These are phyloP conservation scores for Psittacula cyanocephala DNA, from an alignment of 2,113 vertebrate species.

Conservation along the genomic window DNA sequence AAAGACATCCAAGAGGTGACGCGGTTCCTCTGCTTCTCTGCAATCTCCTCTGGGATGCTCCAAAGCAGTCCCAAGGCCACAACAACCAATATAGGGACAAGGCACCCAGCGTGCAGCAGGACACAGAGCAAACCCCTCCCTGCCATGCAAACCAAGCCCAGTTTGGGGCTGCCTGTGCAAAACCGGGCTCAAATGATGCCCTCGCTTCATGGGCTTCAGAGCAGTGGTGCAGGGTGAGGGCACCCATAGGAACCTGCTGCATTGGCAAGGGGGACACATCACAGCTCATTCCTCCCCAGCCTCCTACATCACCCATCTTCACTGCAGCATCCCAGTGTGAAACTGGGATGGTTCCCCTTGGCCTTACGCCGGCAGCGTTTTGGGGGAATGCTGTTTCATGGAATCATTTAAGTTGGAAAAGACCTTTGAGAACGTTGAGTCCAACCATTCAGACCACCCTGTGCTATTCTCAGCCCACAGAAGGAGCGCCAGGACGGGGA, in stretches of 20 bases:
- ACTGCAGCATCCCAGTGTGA: no score
- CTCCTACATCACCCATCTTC: not conserved
- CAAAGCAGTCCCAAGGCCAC: fast-evolving
- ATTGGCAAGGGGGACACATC: not conserved
- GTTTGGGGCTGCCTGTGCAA: not conserved
- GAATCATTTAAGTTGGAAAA: not conserved
- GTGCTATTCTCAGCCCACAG: fast-evolving
- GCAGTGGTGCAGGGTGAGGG: not conserved
- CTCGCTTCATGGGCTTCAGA: not conserved
- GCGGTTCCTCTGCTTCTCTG: not conserved
- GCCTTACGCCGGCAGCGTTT: fast-evolving
- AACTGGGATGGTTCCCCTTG: not conserved
- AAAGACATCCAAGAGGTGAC: not conserved
- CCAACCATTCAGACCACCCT: not conserved
- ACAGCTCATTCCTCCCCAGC: fast-evolving
- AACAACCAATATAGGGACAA: not conserved
- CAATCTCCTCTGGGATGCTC: not conserved
- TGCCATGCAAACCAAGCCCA: not conserved
- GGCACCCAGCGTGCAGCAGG: not conserved
- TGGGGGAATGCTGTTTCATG: not conserved
- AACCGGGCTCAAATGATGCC: fast-evolving
- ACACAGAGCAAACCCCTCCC: not conserved
- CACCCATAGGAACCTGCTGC: not conserved
- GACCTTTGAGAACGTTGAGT: not conserved
- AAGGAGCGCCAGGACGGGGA: not conserved